Conservation (phyloP, 2,113 vertebrate genomes). For the Aptenodytes forsteri region DNA sequence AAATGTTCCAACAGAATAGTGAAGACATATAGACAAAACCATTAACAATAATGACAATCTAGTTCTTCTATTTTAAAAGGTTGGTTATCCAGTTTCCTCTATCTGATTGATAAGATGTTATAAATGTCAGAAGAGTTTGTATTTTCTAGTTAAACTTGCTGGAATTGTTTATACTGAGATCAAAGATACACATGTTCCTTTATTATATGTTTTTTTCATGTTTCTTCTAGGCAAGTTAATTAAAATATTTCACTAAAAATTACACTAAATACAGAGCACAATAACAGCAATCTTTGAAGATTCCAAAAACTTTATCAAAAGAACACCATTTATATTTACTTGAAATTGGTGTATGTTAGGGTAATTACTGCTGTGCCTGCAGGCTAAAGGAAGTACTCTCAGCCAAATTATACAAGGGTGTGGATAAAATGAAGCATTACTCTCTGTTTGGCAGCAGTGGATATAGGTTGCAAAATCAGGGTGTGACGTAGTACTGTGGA, state of each 20-base stretch:
- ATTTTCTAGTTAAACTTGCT: constrained; percentile 62
- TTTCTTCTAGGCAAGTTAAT: constrained; percentile 54
- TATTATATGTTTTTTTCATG: constrained; percentile 57
- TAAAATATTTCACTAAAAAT: constrained; percentile 68
- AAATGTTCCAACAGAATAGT: background rate
- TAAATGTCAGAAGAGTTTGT: constrained; percentile 54
- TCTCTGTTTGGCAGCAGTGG: constrained; percentile 54
- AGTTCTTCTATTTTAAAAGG: constrained; percentile 1
- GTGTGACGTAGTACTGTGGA: constrained; percentile 51
- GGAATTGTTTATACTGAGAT: constrained; percentile 62
- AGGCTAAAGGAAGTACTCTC: constrained; percentile 62
- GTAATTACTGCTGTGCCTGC: constrained; percentile 69
- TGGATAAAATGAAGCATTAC: constrained; percentile 71
- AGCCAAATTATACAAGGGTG: constrained; percentile 68
- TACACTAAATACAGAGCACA: constrained; percentile 42
- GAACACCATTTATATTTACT: constrained; percentile 63
- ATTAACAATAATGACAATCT: constrained; percentile 36
- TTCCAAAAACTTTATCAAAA: constrained; percentile 65
- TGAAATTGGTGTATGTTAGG: constrained; percentile 65
- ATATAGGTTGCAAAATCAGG: constrained; percentile 62
- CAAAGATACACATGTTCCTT: constrained; percentile 57
- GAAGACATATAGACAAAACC: constrained; percentile 8
- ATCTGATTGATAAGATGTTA: constrained; percentile 58
- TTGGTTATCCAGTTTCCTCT: constrained; percentile 35
- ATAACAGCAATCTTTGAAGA: constrained; percentile 65